A percentile compares a stretch with the other conserved stretches of the same genome.
These are phyloP conservation scores for Sebastes baramenuke DNA, from an alignment of 2,797 vertebrate species.

Conservation along the genomic window DNA sequence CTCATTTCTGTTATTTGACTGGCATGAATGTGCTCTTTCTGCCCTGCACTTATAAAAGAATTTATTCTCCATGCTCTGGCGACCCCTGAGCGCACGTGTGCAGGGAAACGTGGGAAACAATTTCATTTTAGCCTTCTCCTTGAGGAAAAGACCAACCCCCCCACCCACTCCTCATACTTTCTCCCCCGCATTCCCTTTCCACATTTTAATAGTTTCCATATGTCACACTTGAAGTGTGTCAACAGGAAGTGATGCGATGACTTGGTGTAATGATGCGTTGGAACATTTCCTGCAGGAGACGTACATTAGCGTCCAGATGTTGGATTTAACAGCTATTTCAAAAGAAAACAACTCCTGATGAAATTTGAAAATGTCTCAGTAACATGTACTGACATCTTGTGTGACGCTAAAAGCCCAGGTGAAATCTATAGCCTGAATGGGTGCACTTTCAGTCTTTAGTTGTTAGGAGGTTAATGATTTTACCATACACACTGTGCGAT, in stretches of 20 bases:
- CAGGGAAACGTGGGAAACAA: conserved; percentile 75
- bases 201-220: conserved; percentile 72
- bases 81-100: conserved; percentile 57
- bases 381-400: neutral
- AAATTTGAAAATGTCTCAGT: conserved; percentile 11
- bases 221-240: conserved; percentile 68
- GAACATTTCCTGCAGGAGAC: conserved; percentile 56
- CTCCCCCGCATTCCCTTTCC: conserved; percentile 17
- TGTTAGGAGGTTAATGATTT: conserved; percentile 38
- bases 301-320: conserved; percentile 59
- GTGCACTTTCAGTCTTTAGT: neutral
- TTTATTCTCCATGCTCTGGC: conserved; percentile 61
- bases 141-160: conserved; percentile 30
- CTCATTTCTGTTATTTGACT: conserved; percentile 53
- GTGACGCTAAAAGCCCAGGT: neutral
- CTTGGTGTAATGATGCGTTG: conserved; percentile 64
- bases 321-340: conserved; percentile 41
- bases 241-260: conserved; percentile 77
- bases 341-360: conserved; percentile 31
- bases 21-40: conserved; percentile 61
- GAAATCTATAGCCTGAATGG: neutral
- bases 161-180: conserved; percentile 21
- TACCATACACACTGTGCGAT: neutral
- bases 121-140: conserved; percentile 56
- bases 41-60: conserved; percentile 64